phyloP scores from a whole-genome alignment of 2,113 vertebrate genomes.

The Cyprinus carpio region DNA sequence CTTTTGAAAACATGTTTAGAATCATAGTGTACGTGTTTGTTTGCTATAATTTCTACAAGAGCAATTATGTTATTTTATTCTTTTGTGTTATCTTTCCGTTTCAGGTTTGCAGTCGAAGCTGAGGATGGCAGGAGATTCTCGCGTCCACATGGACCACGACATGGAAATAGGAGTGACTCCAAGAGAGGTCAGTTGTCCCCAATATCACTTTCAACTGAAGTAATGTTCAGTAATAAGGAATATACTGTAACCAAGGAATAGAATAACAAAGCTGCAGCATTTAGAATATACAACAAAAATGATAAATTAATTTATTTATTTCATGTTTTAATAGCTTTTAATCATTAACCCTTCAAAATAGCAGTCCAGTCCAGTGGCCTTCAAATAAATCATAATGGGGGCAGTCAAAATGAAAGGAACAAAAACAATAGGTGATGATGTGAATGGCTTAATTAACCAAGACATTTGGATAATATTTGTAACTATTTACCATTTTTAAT shows the following conservation, averaged over 20 bases:
- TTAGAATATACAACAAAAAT: background rate
- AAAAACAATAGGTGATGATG: no score
- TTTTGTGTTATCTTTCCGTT: background rate
- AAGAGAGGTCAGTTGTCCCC: slow-evolving; percentile 73
- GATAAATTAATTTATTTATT: background rate
- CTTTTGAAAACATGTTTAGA: background rate
- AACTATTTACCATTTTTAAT: background rate
- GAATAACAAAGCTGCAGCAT: background rate
- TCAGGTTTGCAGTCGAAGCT: slow-evolving; percentile 72
- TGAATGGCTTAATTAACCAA: background rate
- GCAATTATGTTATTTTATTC: background rate
- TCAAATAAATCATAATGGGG: background rate
- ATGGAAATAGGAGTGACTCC: slow-evolving; percentile 88
- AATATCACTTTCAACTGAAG: no score
- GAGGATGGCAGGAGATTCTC: slow-evolving; percentile 91
- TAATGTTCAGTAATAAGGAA: background rate
- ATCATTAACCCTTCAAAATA: background rate
- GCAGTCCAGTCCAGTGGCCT: background rate
- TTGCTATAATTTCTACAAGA: no score
- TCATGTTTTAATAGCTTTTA: background rate
- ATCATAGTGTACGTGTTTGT: background rate
- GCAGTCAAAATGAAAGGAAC: background rate
- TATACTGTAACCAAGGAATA: background rate
- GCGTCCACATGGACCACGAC: slow-evolving; percentile 90
- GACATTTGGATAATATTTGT: background rate